Evolutionary conservation across 2,113 vertebrate genomes (phyloP), one percentile per base, ranked within the genome.

Genomic region (Amphiprion percula): DNA sequence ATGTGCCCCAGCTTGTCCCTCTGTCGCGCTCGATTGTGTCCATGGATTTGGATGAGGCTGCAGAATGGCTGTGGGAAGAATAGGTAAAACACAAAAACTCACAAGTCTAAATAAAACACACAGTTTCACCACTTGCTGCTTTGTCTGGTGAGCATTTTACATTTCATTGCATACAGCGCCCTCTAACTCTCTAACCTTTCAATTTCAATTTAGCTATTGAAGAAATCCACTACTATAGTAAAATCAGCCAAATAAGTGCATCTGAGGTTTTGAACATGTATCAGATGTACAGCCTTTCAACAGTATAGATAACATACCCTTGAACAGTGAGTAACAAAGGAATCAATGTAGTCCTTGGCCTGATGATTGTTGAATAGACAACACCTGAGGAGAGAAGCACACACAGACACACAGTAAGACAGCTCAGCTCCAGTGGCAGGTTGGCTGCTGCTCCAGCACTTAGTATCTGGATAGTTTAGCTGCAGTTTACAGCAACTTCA

Each of bases 261-360:
- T 10, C 33, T 37, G 14, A 56, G 10, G n/a, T 26, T 14, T 30
- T 26, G 1, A 23, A 28, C 47, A 1, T 55, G 46, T 16, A 62
- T 1, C 17, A 14, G 19, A 79, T 15, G 0, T 15, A 50, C 0
- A 54, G 24, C 59, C 3, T n/a, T 5, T 59, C 16, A 65, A 30
- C 2, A 55, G 52, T 21, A 47, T 30, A 53, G 10, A 49, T 19
- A 12, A 65, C 97, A 80, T 95, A 99, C 98, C 94, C 98, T 95
- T 81, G 98, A 96, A 67, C 97, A 99, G 75, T 99, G 98, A 23
- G 98, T 98, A 69, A 99, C 97, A 91, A 99, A 99, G 30, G 97
- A 99, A 89, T 99, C 98, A 58, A 99, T 98, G 94, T 98, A 99
- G 91, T 99, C 98, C 92, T 99, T 99, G 19, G 98, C 98, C 88